Evolutionary conservation across 2,113 vertebrate genomes (phyloP).

Genomic region (Butastur rufipennis): DNA sequence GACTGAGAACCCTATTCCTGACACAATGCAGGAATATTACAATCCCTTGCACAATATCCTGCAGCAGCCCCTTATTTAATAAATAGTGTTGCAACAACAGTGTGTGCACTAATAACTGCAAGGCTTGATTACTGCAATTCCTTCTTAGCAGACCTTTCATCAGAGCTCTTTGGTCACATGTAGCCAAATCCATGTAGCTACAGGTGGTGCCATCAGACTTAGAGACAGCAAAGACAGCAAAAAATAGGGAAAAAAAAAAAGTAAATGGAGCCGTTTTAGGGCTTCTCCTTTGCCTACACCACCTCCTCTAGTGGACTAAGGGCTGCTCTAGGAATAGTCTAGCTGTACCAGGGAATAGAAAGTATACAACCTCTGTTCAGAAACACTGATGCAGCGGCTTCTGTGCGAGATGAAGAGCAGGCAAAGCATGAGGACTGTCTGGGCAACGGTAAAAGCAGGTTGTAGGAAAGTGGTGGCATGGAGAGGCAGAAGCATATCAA

Average conservation of each 20-base stretch:
- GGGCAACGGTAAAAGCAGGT: not conserved
- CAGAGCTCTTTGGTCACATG: not conserved
- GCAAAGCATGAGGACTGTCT: fast-evolving
- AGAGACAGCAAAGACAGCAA: not conserved
- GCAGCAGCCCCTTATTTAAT: conserved; percentile 2
- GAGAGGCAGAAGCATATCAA: not conserved
- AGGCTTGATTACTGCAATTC: not conserved
- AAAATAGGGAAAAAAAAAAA: no score
- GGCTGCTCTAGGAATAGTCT: not conserved
- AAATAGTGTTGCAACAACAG: not conserved
- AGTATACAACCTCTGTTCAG: not conserved
- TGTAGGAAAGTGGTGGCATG: not conserved
- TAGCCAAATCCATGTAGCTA: not conserved
- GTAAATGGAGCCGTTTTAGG: not conserved
- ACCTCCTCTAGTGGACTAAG: not conserved
- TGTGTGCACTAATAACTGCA: not conserved
- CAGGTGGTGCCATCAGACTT: not conserved
- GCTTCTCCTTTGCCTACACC: not conserved
- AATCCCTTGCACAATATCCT: conserved; percentile 40
- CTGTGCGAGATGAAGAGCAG: not conserved
- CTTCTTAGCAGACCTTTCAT: not conserved
- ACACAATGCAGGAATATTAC: not conserved
- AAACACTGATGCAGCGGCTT: not conserved
- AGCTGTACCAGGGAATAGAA: not conserved
- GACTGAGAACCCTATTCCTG: not conserved